These are phyloP conservation scores for Drosophila simulans DNA, from an alignment of 1,140 invertebrate genomes.

Conservation along the genomic window DNA sequence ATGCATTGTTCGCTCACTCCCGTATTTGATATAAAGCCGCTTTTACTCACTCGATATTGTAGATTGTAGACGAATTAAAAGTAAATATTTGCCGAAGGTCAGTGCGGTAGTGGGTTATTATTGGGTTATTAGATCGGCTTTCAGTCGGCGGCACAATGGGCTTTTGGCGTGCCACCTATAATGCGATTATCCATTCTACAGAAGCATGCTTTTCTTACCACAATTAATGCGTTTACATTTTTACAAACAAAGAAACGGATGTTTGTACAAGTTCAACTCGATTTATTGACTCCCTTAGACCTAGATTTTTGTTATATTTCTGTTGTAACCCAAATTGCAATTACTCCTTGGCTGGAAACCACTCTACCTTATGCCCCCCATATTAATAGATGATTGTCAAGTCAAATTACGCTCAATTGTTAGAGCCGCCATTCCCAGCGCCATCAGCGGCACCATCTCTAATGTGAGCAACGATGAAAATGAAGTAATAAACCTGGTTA, in stretches of 20 bases:
- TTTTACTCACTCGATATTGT: conserved; percentile 36
- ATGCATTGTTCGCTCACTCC: conserved; percentile 45
- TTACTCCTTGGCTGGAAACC: background rate
- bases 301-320: background rate
- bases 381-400: conserved; percentile 68
- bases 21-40: conserved; percentile 33
- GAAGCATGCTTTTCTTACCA: background rate
- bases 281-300: too few relatives aligned
- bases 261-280: background rate
- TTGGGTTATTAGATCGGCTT: conserved; percentile 78
- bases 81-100: conserved; percentile 76
- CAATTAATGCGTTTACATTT: too few relatives aligned
- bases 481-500: conserved; percentile 76
- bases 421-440: conserved; percentile 34
- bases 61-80: conserved; percentile 64
- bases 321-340: background rate
- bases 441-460: conserved; percentile 55
- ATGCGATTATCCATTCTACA: conserved; percentile 38
- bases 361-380: conserved; percentile 32
- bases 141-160: conserved; percentile 33
- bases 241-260: background rate
- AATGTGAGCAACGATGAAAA: conserved; percentile 63
- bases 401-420: conserved; percentile 64
- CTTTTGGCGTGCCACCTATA: conserved; percentile 6
- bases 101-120: conserved; percentile 38